Evolutionary conservation across 2,113 vertebrate genomes (phyloP).

Genomic region (Emydura subglobosa): DNA sequence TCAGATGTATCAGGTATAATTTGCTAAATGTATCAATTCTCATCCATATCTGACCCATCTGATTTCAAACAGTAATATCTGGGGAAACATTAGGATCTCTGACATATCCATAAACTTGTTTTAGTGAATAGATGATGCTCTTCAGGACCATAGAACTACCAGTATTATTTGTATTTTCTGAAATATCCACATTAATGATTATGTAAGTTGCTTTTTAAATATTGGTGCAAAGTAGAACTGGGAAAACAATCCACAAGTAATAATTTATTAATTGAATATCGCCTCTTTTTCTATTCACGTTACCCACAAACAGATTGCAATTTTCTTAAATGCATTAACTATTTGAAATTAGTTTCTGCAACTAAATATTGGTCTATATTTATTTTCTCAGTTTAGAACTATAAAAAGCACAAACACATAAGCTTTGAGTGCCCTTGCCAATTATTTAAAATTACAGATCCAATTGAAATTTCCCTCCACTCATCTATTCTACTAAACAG

Average conservation of each 20-base stretch:
- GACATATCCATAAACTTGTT: neutral
- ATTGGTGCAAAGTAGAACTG: neutral
- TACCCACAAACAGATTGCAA: neutral
- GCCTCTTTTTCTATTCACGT: neutral
- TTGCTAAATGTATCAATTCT: neutral
- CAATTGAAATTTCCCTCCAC: neutral
- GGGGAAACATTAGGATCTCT: neutral
- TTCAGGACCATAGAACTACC: neutral
- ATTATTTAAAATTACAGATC: neutral
- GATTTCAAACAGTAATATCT: neutral
- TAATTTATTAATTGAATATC: neutral
- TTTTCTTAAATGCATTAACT: neutral
- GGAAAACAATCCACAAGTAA: neutral
- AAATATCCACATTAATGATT: slow-evolving; percentile 9
- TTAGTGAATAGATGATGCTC: neutral
- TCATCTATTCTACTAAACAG: neutral
- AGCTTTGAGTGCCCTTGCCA: neutral
- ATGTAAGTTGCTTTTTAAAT: neutral
- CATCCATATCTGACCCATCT: neutral
- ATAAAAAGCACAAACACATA: neutral
- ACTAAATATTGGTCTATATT: neutral
- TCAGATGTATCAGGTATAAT: neutral
- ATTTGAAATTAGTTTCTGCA: neutral
- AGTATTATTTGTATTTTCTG: neutral
- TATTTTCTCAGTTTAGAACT: neutral